These are phyloP conservation scores for Patella caerulea DNA, from an alignment of 2,888 invertebrate species.

Conservation along the genomic window DNA sequence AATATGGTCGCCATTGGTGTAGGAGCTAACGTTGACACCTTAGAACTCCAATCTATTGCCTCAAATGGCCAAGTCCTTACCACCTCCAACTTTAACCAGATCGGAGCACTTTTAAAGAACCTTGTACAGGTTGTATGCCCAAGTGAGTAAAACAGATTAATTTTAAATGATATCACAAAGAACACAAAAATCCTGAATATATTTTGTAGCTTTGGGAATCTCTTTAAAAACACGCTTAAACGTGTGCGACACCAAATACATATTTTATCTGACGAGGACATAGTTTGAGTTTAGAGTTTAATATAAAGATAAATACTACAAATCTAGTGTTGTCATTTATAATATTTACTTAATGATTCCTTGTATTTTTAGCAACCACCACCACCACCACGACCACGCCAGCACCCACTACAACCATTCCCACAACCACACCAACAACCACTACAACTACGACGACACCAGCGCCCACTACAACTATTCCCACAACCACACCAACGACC, in stretches of 20 bases:
- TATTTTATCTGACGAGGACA: too few species aligned
- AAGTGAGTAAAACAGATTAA: neutral
- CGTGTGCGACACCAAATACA: too few species aligned
- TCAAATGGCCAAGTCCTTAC: conserved; percentile 38
- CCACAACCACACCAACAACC: neutral
- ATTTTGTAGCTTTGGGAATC: too few species aligned
- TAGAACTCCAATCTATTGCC: conserved; percentile 58
- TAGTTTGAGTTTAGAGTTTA: too few species aligned
- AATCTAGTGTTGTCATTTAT: too few species aligned
- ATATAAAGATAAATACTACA: too few species aligned
- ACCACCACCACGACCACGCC: neutral
- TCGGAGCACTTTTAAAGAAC: neutral
- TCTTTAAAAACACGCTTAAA: too few species aligned
- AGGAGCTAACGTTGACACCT: conserved; percentile 58
- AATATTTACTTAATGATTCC: too few species aligned
- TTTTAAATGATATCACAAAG: too few species aligned
- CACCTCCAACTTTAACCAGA: neutral
- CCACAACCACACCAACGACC: neutral
- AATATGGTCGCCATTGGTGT: conserved; percentile 70
- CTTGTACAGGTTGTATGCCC: neutral
- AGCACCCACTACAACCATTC: neutral
- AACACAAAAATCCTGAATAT: too few species aligned
- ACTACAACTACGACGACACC: neutral
- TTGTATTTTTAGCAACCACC: neutral
- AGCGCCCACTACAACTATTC: neutral